Evolutionary conservation across 2,113 vertebrate genomes (phyloP).

Genomic region (Pithys albifrons): DNA sequence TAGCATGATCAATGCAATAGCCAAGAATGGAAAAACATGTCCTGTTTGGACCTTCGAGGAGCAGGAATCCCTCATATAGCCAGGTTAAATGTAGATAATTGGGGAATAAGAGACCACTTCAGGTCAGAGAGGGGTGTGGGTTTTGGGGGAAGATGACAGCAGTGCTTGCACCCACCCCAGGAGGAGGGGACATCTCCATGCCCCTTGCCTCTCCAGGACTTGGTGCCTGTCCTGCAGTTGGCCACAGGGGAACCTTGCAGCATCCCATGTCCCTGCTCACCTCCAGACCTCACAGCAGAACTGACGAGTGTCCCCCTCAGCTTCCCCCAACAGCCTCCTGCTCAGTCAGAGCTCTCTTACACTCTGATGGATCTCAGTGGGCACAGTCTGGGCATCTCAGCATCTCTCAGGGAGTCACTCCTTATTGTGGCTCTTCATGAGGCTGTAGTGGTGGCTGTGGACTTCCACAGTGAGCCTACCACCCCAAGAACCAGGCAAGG

Average conservation of each 20-base stretch:
- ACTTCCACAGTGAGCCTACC: not conserved
- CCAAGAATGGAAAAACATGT: not conserved
- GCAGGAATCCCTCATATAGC: not conserved
- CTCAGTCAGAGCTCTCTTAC: not conserved
- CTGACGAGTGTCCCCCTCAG: not conserved
- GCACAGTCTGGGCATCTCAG: not conserved
- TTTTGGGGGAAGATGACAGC: not conserved
- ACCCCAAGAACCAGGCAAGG: not conserved
- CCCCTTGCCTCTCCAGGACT: not conserved
- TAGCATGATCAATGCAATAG: not conserved
- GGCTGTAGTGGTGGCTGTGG: not conserved
- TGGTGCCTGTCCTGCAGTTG: not conserved
- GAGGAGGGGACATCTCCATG: accelerated
- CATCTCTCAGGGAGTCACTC: not conserved
- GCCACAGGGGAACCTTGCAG: accelerated
- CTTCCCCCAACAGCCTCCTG: not conserved
- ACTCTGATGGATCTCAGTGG: accelerated
- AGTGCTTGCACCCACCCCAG: not conserved
- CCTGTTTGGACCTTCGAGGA: not conserved
- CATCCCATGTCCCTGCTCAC: not conserved
- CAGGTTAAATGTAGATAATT: not conserved
- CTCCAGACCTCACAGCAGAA: accelerated
- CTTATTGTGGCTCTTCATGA: not conserved
- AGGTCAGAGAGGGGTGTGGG: not conserved
- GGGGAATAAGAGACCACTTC: not conserved